phyloP scores from a whole-genome alignment of 2,797 vertebrate genomes.

The Hafferia zeledoni region DNA sequence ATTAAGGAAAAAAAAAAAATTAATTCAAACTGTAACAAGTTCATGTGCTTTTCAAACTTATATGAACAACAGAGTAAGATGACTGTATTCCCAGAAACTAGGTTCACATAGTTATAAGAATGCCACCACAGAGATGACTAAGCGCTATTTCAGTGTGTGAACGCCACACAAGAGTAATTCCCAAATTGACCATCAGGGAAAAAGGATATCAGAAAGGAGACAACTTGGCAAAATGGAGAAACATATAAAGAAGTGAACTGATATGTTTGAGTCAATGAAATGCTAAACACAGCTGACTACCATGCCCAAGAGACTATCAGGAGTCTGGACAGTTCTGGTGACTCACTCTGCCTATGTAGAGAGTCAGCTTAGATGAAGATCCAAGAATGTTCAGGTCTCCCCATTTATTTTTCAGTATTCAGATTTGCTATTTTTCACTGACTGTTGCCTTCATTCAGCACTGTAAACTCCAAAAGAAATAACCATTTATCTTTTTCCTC shows the following conservation, averaged over 20 bases:
- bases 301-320: background rate
- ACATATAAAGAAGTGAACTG: background rate
- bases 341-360: slow-evolving; percentile 5
- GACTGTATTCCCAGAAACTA: slow-evolving; percentile 56
- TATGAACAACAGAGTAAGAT: background rate
- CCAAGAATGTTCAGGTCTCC: background rate
- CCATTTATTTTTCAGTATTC: background rate
- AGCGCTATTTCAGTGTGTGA: slow-evolving; percentile 16
- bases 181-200: background rate
- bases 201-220: slow-evolving; percentile 2
- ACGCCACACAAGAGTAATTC: background rate
- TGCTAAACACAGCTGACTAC: background rate
- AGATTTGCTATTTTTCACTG: background rate
- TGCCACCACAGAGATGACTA: slow-evolving; percentile 42
- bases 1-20: background rate
- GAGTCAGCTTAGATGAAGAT: background rate
- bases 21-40: background rate
- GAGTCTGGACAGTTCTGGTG: slow-evolving; percentile 17
- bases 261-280: slow-evolving; percentile 10
- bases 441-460: background rate
- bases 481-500: background rate
- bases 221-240: slow-evolving; percentile 19
- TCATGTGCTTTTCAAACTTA: background rate
- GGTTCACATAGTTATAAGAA: slow-evolving; percentile 26
- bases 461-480: background rate